These are phyloP conservation scores for Frieseomelitta varia DNA, from an alignment of 1,140 invertebrate species.

Conservation along the genomic window DNA sequence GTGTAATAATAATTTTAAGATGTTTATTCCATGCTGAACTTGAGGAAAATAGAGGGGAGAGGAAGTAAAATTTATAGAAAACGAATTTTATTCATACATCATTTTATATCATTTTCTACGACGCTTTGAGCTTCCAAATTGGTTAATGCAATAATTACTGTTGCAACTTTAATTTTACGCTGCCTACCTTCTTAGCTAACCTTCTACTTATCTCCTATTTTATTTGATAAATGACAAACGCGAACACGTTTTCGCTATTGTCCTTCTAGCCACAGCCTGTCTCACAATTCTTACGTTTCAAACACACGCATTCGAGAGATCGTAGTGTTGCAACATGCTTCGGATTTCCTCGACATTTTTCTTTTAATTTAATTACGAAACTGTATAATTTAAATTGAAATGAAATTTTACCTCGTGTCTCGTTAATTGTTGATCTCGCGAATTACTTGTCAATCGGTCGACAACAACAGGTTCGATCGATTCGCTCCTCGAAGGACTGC, in stretches of 20 bases:
- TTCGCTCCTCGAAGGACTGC: background rate
- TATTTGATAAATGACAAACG: background rate
- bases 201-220: constrained; percentile 2
- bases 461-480: no score
- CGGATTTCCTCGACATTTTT: background rate
- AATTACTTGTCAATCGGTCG: constrained; percentile 1
- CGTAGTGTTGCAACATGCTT: background rate
- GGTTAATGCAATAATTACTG: background rate
- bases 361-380: background rate
- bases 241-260: constrained; percentile 4
- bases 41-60: no score
- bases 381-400: no score
- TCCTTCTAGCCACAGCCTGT: background rate
- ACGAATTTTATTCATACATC: no score
- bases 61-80: no score
- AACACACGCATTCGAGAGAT: background rate
- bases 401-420: no score
- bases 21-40: no score
- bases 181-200: background rate
- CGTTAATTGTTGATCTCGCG: background rate
- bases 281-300: background rate
- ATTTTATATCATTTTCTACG: no score
- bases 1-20: no score
- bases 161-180: no score
- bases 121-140: background rate